Base-by-base conservation (phyloP, 2,888 invertebrate species). In the Lasioglossum leucozonium region DNA sequence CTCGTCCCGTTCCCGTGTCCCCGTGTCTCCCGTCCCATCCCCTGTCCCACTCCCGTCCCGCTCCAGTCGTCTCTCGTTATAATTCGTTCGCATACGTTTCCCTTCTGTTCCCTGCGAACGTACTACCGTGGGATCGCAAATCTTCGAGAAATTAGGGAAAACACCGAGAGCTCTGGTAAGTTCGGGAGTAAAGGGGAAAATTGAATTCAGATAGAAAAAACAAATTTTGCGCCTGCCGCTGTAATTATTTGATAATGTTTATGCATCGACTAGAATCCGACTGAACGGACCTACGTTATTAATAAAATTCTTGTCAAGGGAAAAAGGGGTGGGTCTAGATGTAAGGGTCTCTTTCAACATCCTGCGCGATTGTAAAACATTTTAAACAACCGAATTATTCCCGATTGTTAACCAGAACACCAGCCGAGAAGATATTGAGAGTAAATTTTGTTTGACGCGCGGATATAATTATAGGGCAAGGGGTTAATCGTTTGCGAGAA, bases 41-140 rank as follows among this genome's bases (percentile, higher is more conserved):
- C 51, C 51, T n/a, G 51, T 51, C 51, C 51, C 51, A n/a, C 3
- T 51, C 30, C 16, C 62, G 16, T 62, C 62, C 62, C 62, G 62
- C 62, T 67, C 22, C 16, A 8, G 34, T 44, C 81, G 51, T 16
- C 30, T 62, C 62, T 62, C 30, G 62, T 30, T 62, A 62, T 62
- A 62, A 62, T 62, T 30, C 62, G 26, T 30, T 6, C 26, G 62
- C 30, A 2, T n/a, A 30, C 30, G 62, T 62, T 30, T 62, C 62
- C 30, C 62, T 62, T 30, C 62, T 30, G 62, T 62, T 30, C 62
- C 26, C 62, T 6, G 62, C 16, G 26, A 30, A 6, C 16, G 16
- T 5, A 5, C 26, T 5, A 30, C 26, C 26, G 5, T 13, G 26
- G 10, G n/a, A 51, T 51, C 22, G 22, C 22, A 1, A 10, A 8